phyloP scores from a whole-genome alignment of 2,888 invertebrate species.

The Clanis bilineata region DNA sequence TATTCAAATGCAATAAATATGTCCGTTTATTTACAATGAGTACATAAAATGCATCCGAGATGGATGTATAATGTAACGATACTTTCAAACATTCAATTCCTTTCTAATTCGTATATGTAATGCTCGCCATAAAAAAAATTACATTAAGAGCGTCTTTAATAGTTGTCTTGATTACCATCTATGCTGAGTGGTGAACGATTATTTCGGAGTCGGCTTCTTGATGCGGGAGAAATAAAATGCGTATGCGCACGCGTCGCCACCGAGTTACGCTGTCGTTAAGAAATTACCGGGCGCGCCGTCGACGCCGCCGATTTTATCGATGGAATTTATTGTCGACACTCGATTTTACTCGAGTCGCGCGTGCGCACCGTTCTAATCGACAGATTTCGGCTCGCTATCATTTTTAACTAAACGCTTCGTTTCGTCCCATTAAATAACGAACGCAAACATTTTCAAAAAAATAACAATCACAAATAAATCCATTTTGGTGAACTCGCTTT shows the following conservation, averaged over 20 bases:
- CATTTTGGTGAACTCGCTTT: background rate
- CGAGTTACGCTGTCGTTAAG: slow-evolving; percentile 81
- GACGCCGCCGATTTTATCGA: slow-evolving; percentile 80
- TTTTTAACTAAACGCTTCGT: slow-evolving; percentile 38
- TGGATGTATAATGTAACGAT: slow-evolving; percentile 14
- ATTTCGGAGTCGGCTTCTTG: slow-evolving; percentile 75
- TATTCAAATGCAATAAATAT: background rate
- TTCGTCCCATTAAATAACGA: slow-evolving; percentile 28
- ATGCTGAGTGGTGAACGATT: slow-evolving; percentile 79
- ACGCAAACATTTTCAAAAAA: slow-evolving; percentile 16
- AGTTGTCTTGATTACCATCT: slow-evolving; percentile 79
- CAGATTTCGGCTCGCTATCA: slow-evolving; percentile 21
- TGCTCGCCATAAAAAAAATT: slow-evolving; percentile 60
- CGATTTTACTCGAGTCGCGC: slow-evolving; percentile 54
- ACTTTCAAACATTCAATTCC: slow-evolving; percentile 25
- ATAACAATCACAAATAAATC: background rate
- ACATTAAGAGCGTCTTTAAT: slow-evolving; percentile 77
- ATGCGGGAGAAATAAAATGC: slow-evolving; percentile 76
- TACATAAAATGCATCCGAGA: background rate
- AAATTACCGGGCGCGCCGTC: slow-evolving; percentile 75
- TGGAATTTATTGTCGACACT: slow-evolving; percentile 80
- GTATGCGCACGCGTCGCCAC: slow-evolving; percentile 79
- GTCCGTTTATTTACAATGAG: background rate
- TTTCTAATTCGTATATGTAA: slow-evolving; percentile 54
- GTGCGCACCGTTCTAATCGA: slow-evolving; percentile 53